Evolutionary conservation across 1,140 invertebrate species (phyloP).

Genomic region (Chironomus striatipennis): DNA sequence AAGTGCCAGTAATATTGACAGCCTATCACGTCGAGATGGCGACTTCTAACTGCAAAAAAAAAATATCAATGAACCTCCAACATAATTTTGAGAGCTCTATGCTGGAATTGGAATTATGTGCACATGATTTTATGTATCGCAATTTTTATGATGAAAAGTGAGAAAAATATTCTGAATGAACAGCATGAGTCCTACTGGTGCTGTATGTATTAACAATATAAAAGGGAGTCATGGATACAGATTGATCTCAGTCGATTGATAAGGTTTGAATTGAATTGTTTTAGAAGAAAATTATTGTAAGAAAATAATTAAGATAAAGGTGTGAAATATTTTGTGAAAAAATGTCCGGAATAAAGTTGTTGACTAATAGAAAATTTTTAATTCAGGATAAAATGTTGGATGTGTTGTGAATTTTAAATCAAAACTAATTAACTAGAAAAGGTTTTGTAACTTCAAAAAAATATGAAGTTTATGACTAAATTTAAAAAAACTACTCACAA

Average conservation of each 20-base stretch:
- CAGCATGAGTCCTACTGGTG: slow-evolving; percentile 12
- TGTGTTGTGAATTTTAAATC: too few relatives aligned
- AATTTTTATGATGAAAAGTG: not conserved
- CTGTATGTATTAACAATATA: not conserved
- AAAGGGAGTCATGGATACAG: not conserved
- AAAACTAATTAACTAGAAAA: too few relatives aligned
- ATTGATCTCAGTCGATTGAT: slow-evolving; percentile 21
- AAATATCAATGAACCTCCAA: not conserved
- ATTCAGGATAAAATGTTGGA: too few relatives aligned
- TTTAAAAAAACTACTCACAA: too few relatives aligned
- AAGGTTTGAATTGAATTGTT: not conserved
- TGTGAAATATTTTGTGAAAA: not conserved
- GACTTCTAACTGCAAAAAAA: not conserved
- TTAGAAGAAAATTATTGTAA: not conserved
- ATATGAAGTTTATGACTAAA: too few relatives aligned
- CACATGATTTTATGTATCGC: not conserved
- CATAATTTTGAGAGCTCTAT: not conserved
- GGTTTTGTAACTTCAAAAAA: too few relatives aligned
- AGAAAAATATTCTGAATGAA: not conserved
- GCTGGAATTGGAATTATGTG: not conserved
- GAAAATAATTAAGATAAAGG: not conserved
- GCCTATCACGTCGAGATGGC: not conserved
- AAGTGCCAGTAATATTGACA: not conserved
- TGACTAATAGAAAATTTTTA: too few relatives aligned
- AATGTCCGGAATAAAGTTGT: too few relatives aligned